A percentile compares a stretch with the other conserved stretches of the same genome.
phyloP scores from a whole-genome alignment of 2,113 vertebrate genomes.

The Bos javanicus region DNA sequence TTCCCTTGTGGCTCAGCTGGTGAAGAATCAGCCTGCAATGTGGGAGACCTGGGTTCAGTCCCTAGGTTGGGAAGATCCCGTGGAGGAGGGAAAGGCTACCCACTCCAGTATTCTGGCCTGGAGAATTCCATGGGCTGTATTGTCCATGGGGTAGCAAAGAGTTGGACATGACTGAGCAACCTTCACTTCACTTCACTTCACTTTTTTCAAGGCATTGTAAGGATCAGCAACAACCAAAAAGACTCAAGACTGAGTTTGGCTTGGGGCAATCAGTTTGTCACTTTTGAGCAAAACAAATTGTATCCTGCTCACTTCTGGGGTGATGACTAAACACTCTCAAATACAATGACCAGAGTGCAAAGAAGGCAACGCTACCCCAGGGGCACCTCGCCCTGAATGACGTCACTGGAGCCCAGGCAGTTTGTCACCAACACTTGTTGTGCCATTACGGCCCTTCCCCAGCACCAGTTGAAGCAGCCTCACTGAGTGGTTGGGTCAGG shows the following conservation, averaged over 20 bases:
- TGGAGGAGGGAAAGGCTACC: not conserved
- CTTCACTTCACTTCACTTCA: not conserved
- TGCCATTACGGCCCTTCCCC: not conserved
- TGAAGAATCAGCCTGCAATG: not conserved
- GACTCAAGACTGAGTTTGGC: not conserved
- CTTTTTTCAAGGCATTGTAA: not conserved
- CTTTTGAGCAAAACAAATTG: not conserved
- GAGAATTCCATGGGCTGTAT: not conserved
- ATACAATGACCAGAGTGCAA: not conserved
- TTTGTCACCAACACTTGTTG: not conserved
- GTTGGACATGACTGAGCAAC: not conserved
- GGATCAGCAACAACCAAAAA: not conserved
- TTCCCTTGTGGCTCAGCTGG: not conserved
- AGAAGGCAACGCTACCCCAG: not conserved
- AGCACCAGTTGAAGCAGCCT: conserved; percentile 2
- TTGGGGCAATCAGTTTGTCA: not conserved
- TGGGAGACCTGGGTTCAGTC: not conserved
- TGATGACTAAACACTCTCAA: not conserved
- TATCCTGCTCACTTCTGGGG: not conserved
- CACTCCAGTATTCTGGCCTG: not conserved
- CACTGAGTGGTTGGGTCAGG: not conserved
- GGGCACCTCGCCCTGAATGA: not conserved
- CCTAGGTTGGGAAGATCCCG: not conserved
- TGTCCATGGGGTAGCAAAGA: not conserved
- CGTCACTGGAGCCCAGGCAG: not conserved